Evolutionary conservation across 2,888 invertebrate species (phyloP).

Genomic region (Calliopum simillimum): DNA sequence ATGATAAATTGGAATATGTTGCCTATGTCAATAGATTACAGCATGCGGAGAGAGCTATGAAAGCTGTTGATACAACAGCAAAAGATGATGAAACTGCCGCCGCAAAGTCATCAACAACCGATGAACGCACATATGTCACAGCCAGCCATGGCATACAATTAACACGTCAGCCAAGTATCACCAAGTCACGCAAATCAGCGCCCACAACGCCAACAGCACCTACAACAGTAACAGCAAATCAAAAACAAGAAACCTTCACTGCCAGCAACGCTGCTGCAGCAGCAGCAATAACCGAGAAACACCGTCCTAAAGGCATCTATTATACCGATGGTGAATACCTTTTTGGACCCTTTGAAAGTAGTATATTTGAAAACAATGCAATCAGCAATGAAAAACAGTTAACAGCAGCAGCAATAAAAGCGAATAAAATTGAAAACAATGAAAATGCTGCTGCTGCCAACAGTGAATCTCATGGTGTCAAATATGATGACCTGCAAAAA

Average conservation of each 20-base stretch:
- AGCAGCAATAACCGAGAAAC: conserved; percentile 26
- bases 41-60: neutral
- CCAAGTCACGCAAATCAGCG: conserved; percentile 12
- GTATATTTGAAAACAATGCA: neutral
- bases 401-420: neutral
- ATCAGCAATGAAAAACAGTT: neutral
- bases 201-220: conserved; percentile 31
- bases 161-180: conserved; percentile 29
- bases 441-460: neutral
- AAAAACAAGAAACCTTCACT: conserved; percentile 1
- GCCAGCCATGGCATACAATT: conserved; percentile 43
- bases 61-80: neutral
- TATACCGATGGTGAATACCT: conserved; percentile 56
- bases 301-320: conserved; percentile 51
- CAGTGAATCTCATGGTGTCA: conserved; percentile 54
- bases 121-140: conserved; percentile 40
- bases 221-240: conserved; percentile 22
- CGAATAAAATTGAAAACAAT: neutral
- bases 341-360: conserved; percentile 50
- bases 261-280: conserved; percentile 26
- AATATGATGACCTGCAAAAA: conserved; percentile 64
- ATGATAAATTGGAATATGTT: neutral
- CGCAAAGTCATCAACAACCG: neutral
- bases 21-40: neutral
- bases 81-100: neutral